Evolutionary conservation across 2,113 vertebrate species (phyloP).

Genomic region (Odocoileus virginianus): DNA sequence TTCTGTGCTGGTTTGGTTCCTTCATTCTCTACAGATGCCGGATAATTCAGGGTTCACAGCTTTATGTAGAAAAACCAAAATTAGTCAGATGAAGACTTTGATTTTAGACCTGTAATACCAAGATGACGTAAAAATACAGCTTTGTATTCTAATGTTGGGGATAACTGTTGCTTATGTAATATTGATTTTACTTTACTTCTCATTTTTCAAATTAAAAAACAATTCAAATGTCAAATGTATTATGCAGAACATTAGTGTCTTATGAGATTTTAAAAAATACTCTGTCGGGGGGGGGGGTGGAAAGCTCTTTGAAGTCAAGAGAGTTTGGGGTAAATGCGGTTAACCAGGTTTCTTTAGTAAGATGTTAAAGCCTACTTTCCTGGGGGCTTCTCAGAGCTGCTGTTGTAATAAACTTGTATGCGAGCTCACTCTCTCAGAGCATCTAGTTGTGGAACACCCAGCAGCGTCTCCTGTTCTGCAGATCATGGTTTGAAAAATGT

Average conservation of each 20-base stretch:
- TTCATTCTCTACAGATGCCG: background rate
- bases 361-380: background rate
- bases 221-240: background rate
- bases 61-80: background rate
- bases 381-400: background rate
- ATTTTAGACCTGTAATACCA: background rate
- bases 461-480: background rate
- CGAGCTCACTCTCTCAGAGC: background rate
- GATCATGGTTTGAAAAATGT: background rate
- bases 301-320: background rate
- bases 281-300: rapidly evolving
- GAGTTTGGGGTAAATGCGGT: background rate
- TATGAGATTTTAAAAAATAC: background rate
- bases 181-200: background rate
- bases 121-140: background rate
- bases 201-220: background rate
- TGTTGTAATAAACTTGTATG: background rate
- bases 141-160: background rate
- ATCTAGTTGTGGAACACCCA: background rate
- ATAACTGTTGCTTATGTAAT: background rate
- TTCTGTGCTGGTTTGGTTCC: background rate
- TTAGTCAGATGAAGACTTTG: background rate
- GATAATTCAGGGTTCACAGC: background rate
- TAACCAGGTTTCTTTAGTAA: background rate
- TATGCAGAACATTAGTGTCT: background rate